These are phyloP conservation scores for Pachliopta kotzebuea DNA, from an alignment of 2,888 invertebrate genomes.

Conservation along the genomic window DNA sequence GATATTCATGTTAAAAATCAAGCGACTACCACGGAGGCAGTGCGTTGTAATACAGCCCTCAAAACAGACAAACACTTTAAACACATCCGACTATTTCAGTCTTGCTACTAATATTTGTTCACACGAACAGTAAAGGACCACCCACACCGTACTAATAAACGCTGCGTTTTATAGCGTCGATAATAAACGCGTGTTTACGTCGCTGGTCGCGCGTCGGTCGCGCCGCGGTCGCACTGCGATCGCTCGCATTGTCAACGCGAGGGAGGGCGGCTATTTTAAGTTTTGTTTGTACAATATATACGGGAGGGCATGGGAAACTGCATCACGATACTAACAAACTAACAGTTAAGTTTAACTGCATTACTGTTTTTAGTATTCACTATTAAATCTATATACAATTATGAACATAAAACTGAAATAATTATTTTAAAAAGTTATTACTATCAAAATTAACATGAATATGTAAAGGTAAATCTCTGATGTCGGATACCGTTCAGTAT, in stretches of 20 bases:
- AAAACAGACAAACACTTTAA: slow-evolving; percentile 45
- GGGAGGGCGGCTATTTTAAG: slow-evolving; percentile 44
- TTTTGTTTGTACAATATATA: slow-evolving; percentile 47
- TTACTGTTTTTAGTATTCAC: no score
- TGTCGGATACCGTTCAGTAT: no score
- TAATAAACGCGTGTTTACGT: slow-evolving; percentile 72
- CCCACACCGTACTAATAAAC: slow-evolving; percentile 70
- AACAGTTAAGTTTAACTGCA: no score
- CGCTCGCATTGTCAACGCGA: slow-evolving; percentile 49
- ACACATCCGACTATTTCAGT: slow-evolving; percentile 44
- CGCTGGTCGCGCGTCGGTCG: slow-evolving; percentile 49
- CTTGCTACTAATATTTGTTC: slow-evolving; percentile 43
- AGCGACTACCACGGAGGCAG: no score
- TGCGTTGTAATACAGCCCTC: slow-evolving; percentile 1
- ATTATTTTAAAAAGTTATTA: no score
- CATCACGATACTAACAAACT: slow-evolving; percentile 32
- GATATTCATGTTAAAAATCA: no score
- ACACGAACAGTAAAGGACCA: slow-evolving; percentile 61
- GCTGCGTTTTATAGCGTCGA: slow-evolving; percentile 65
- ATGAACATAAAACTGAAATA: no score
- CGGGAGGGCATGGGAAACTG: slow-evolving; percentile 32
- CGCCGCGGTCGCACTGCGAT: no score
- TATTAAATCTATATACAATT: no score
- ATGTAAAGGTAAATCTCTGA: no score
- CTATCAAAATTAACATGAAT: no score